These are phyloP conservation scores for Callorhinus ursinus DNA, from an alignment of 2,113 vertebrate genomes.

Conservation along the genomic window DNA sequence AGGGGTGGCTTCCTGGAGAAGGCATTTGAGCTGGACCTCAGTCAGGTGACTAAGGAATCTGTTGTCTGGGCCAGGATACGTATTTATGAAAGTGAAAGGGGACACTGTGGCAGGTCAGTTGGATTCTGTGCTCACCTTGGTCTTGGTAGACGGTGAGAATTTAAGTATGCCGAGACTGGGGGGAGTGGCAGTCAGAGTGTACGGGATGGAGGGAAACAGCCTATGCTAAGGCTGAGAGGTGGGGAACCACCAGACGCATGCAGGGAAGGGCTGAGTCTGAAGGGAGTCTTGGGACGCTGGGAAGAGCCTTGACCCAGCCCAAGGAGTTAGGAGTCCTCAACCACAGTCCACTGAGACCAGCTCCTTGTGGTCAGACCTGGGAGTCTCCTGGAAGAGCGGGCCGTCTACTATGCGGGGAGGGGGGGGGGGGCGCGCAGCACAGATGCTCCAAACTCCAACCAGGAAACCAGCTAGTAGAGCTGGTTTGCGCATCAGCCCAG, in stretches of 20 bases:
- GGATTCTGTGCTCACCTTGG: not conserved
- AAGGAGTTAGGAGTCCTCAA: not conserved
- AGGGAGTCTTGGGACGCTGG: not conserved
- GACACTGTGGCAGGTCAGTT: not conserved
- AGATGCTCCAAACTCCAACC: not conserved
- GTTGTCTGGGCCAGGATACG: not conserved
- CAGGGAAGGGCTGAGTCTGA: not conserved
- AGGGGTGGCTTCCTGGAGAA: not conserved
- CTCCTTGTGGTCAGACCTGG: not conserved
- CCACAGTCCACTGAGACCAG: not conserved
- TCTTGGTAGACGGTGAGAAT: not conserved
- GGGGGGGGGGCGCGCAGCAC: not conserved
- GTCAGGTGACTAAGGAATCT: not conserved
- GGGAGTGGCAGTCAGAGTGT: not conserved
- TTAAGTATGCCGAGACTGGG: not conserved
- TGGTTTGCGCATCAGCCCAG: not conserved
- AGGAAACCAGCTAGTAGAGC: not conserved
- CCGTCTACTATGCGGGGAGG: too few species aligned
- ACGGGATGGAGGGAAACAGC: not conserved
- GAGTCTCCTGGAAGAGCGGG: not conserved
- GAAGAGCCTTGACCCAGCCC: not conserved
- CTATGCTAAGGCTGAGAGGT: not conserved
- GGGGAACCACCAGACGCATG: not conserved
- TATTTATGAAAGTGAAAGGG: not conserved
- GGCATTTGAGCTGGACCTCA: not conserved